phyloP scores from a whole-genome alignment of 2,113 vertebrate species.

The Peromyscus polionotus region DNA sequence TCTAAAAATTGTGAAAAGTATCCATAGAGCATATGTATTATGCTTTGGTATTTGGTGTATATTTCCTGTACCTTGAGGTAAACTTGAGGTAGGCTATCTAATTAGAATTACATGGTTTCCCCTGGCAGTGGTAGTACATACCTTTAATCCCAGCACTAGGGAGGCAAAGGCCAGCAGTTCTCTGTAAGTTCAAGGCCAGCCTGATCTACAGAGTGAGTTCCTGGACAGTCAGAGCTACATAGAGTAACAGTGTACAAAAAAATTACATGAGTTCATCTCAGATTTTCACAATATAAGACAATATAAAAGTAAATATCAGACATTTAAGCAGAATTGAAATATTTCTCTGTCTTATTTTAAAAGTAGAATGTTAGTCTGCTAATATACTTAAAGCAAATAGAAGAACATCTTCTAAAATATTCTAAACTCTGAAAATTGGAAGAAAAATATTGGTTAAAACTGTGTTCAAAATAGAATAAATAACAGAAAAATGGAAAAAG shows the following conservation, averaged over 20 bases:
- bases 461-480: background rate
- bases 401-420: background rate
- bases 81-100: background rate
- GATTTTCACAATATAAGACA: background rate
- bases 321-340: background rate
- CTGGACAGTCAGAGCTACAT: no score
- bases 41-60: background rate
- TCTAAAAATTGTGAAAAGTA: background rate
- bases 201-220: no score
- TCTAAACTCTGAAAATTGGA: background rate
- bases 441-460: background rate
- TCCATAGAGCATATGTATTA: background rate
- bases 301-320: background rate
- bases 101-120: background rate
- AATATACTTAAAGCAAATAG: background rate
- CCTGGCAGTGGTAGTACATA: no score
- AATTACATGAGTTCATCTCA: background rate
- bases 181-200: no score
- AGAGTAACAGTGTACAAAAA: no score
- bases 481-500: background rate
- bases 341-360: background rate
- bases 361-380: background rate
- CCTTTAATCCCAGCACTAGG: no score
- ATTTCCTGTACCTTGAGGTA: background rate
- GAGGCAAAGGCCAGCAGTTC: no score